Evolutionary conservation across 2,888 invertebrate species (phyloP).

Genomic region (Meteorus cinctellus): DNA sequence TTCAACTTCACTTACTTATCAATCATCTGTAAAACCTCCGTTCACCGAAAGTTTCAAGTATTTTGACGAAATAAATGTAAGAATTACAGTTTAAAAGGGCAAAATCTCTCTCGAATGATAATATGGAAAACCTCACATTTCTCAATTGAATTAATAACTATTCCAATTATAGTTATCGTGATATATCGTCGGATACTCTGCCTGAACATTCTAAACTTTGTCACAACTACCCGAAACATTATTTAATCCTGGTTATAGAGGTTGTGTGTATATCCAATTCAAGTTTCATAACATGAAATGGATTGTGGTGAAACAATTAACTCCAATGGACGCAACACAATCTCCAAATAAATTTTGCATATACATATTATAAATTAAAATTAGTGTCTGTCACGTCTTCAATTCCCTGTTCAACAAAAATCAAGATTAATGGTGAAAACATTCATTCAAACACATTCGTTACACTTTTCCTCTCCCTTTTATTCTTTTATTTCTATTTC

Average conservation of each 20-base stretch:
- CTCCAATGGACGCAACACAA: slow-evolving; percentile 13
- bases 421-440: slow-evolving; percentile 8
- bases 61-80: too few relatives aligned
- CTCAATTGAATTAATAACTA: slow-evolving; percentile 9
- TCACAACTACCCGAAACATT: slow-evolving; percentile 10
- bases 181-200: neutral
- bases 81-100: neutral
- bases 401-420: neutral
- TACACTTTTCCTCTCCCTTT: neutral
- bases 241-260: slow-evolving; percentile 28
- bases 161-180: slow-evolving; percentile 13
- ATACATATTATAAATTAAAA: slow-evolving; percentile 1
- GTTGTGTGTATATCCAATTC: slow-evolving; percentile 7
- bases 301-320: slow-evolving; percentile 19
- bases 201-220: slow-evolving; percentile 18
- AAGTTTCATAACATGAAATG: neutral
- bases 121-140: neutral
- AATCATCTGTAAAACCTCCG: too few relatives aligned
- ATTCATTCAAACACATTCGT: slow-evolving; percentile 5
- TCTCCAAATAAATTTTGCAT: slow-evolving; percentile 5
- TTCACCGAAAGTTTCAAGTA: too few relatives aligned
- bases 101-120: neutral
- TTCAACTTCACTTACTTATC: too few relatives aligned
- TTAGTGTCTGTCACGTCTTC: neutral
- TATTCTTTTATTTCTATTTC: neutral